Base-by-base conservation (phyloP, 2,888 invertebrate species). In the Chrysina gloriosa region DNA sequence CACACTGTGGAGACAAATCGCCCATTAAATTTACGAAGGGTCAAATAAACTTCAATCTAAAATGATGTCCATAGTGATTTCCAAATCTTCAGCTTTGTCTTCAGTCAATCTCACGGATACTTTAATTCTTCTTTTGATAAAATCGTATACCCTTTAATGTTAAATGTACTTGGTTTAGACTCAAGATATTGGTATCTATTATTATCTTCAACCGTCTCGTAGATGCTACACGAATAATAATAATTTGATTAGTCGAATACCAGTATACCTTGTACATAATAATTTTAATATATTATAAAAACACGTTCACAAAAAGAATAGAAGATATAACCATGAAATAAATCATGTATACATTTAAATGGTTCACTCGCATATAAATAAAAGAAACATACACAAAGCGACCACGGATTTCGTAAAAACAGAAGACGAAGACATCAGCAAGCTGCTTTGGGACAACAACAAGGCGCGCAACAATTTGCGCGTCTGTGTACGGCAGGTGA, bases 391-490 rank as follows among this genome's bases (percentile, higher is more conserved):
- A 29, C 36, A 29, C 36, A 29, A 27, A 29, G 27, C 42, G 29
- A 61, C 58, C 42, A 61, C 58, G 23, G 39, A 65, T 66, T 47
- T 58, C 45, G 39, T 29, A 25, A 14, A 27, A 34, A 1, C 34
- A 23, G 27, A 45, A 11, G 25, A 42, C 27, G 16, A 11, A 36
- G 36, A 61, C 9, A 6, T 78, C 68, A 81, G 69, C 82, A 82
- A 3, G 80, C 77, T n/a, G 83, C 83, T 75, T 73, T 80, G 2
- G 82, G 83, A 73, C 82, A 82, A 74, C 82, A 82, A 69, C 82
- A 82, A 2, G 80, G 77, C 63, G 72, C 73, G 50, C 77, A 77
- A 69, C 82, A 82, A 16, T 74, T 74, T 3, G 74, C 73, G 2
- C 71, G 66, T 47, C 31, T 19, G 42, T 58, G 67, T 14, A 47